phyloP scores from a whole-genome alignment of 92 coral and sea anemone genomes.

The Parazoanthus darwini region DNA sequence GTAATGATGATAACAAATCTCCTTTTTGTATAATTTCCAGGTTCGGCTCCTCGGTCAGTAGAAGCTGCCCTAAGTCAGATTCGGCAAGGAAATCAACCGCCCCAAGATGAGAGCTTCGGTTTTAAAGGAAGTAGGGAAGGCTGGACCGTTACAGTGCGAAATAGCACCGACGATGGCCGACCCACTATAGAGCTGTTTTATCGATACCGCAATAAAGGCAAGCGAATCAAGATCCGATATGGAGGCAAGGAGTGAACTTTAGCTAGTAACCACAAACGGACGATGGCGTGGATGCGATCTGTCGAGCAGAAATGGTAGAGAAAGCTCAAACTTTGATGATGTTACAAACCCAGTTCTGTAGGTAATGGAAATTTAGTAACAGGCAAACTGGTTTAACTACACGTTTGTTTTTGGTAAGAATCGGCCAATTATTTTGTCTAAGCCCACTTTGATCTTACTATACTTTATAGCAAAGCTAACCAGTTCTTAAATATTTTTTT shows the following conservation, averaged over 20 bases:
- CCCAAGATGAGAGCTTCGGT: background rate
- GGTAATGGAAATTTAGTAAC: no score
- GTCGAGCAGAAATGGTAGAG: background rate
- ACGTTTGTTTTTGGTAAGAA: no score
- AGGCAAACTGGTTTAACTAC: no score
- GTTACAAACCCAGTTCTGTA: no score
- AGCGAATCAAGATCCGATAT: conserved; percentile 8
- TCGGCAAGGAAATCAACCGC: background rate
- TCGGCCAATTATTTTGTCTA: no score
- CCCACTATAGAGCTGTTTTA: background rate
- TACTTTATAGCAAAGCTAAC: no score
- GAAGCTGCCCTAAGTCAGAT: background rate
- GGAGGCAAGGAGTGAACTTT: background rate
- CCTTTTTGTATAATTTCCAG: background rate
- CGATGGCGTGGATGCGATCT: background rate
- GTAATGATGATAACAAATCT: background rate
- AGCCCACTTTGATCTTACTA: no score
- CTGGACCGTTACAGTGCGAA: background rate
- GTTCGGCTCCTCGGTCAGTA: background rate
- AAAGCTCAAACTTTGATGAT: no score
- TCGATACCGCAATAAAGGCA: background rate
- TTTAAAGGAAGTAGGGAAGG: background rate
- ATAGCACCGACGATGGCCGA: background rate
- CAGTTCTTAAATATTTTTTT: no score
- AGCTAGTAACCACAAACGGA: background rate